These are phyloP conservation scores for Mastomys natalensis DNA, from an alignment of 2,113 vertebrate species.

Conservation along the genomic window DNA sequence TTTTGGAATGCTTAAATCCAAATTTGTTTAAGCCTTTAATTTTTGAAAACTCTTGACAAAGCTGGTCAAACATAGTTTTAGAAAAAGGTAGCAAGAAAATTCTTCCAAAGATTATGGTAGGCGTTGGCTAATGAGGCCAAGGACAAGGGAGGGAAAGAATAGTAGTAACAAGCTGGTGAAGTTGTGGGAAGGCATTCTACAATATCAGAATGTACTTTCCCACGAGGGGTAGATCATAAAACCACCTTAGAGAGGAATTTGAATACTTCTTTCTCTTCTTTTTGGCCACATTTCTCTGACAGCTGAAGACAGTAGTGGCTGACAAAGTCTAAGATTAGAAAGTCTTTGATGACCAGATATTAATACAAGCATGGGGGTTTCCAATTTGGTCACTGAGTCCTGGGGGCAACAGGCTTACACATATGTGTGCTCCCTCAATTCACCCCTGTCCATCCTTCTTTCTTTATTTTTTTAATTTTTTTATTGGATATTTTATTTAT, in stretches of 20 bases:
- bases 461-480: too few relatives aligned
- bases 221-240: neutral
- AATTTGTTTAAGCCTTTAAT: neutral
- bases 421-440: neutral
- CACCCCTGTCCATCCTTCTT: neutral
- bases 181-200: neutral
- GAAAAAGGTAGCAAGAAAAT: neutral
- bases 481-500: too few relatives aligned
- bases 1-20: constrained; percentile 5
- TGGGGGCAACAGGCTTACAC: neutral
- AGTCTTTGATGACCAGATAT: neutral
- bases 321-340: neutral
- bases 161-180: neutral
- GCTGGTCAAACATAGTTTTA: neutral
- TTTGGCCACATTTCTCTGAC: neutral
- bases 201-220: neutral
- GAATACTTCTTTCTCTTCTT: neutral
- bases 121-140: neutral
- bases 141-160: neutral
- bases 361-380: neutral
- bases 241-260: neutral
- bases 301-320: neutral
- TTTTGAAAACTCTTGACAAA: constrained; percentile 48
- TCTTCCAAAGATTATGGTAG: neutral
- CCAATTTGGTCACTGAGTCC: neutral